phyloP scores from a whole-genome alignment of 2,888 invertebrate genomes.

The Drosophila gaucha region DNA sequence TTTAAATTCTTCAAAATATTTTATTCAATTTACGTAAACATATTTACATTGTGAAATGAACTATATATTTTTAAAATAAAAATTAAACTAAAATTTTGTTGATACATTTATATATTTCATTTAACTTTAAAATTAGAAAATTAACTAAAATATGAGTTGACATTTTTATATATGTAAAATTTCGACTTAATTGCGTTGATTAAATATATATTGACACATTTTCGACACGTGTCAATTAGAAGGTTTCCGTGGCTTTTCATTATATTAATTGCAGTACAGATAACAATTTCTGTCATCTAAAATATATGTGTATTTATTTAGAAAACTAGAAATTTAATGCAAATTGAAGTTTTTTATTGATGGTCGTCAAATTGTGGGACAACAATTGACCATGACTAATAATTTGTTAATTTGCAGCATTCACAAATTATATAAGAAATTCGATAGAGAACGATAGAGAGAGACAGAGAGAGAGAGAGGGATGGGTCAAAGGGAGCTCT shows the following conservation, averaged over 20 bases:
- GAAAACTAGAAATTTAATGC: constrained; percentile 16
- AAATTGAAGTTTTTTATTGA: constrained; percentile 9
- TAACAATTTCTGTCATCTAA: constrained; percentile 7
- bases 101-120: too few species aligned
- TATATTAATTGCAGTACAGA: constrained; percentile 13
- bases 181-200: too few species aligned
- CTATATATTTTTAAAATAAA: too few species aligned
- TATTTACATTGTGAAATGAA: too few species aligned
- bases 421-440: neutral
- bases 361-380: constrained; percentile 11
- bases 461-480: neutral
- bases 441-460: too few species aligned
- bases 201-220: neutral
- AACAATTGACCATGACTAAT: constrained; percentile 29
- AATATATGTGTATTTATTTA: too few species aligned
- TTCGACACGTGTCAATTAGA: constrained; percentile 17
- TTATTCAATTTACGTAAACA: too few species aligned
- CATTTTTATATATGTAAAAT: neutral
- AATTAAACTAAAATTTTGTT: too few species aligned
- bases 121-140: too few species aligned
- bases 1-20: too few species aligned
- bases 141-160: too few species aligned
- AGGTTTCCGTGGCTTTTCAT: neutral
- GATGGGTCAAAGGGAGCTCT: neutral
- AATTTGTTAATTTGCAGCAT: constrained; percentile 18